phyloP scores from a whole-genome alignment of 92 coral and sea anemone genomes.

The Montipora capitata region DNA sequence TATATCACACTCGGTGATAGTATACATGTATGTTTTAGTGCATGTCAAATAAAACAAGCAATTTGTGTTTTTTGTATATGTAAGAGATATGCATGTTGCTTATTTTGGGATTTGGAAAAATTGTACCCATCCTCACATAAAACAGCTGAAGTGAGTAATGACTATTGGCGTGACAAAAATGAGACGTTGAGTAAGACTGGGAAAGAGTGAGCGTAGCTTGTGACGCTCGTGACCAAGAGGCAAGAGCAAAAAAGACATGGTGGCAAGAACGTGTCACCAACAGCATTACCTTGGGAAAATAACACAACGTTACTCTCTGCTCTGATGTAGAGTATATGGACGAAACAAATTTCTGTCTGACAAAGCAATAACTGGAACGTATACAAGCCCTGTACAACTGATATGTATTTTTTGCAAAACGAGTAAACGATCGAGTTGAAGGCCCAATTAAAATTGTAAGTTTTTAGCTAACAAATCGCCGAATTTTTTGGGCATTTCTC shows the following conservation, averaged over 20 bases:
- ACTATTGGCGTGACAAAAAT: constrained; percentile 2
- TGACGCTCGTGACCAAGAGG: too few species aligned
- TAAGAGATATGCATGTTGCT: neutral
- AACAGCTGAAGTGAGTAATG: neutral
- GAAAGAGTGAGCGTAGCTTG: neutral
- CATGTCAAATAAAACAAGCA: neutral
- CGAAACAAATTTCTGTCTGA: neutral
- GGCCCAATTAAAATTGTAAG: neutral
- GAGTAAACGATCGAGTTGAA: neutral
- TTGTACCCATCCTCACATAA: neutral
- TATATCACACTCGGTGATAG: neutral
- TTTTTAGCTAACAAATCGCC: too few species aligned
- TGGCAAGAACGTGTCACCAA: neutral
- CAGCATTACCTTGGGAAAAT: neutral
- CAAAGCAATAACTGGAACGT: too few species aligned
- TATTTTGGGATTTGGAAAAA: neutral
- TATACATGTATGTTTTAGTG: neutral
- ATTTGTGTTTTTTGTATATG: neutral
- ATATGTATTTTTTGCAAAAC: too few species aligned
- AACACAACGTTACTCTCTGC: too few species aligned
- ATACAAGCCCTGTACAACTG: too few species aligned
- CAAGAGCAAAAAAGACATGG: too few species aligned
- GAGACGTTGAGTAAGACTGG: constrained; percentile 8
- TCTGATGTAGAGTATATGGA: too few species aligned
- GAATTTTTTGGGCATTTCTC: too few species aligned